A percentile compares a stretch with the other conserved stretches of the same genome.
Evolutionary conservation across 1,140 invertebrate species (phyloP).

Genomic region (Probaryconus sp.): DNA sequence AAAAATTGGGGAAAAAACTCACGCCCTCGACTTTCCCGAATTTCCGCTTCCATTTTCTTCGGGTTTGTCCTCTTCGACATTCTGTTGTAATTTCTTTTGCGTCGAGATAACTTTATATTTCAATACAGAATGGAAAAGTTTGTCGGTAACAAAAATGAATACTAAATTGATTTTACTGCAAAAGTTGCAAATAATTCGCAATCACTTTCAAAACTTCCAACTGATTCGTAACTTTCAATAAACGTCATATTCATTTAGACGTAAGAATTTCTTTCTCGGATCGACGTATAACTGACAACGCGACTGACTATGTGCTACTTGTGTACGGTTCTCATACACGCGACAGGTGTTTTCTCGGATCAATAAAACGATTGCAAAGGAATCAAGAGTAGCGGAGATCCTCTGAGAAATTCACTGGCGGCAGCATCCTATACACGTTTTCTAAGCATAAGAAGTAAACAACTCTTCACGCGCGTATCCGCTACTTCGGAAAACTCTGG

Average conservation of each 20-base stretch:
- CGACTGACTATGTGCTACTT: conserved; percentile 21
- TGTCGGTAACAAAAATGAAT: too few relatives aligned
- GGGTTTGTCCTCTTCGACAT: too few relatives aligned
- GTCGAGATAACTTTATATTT: too few relatives aligned
- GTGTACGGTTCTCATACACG: conserved; percentile 29
- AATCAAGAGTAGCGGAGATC: conserved; percentile 33
- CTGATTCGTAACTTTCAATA: too few relatives aligned
- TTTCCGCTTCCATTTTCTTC: conserved; percentile 21
- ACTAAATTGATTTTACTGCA: too few relatives aligned
- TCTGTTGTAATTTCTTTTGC: too few relatives aligned
- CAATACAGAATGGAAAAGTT: too few relatives aligned
- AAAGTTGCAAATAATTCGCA: too few relatives aligned
- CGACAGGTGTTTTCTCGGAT: conserved; percentile 63
- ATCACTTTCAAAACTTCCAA: too few relatives aligned
- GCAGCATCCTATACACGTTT: conserved; percentile 19
- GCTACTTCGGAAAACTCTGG: conserved; percentile 6
- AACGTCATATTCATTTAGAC: too few relatives aligned
- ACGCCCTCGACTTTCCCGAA: conserved; percentile 8
- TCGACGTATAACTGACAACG: not conserved
- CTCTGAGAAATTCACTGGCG: conserved; percentile 20
- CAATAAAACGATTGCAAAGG: conserved; percentile 62
- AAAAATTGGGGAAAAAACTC: conserved; percentile 26
- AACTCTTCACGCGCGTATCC: conserved; percentile 7
- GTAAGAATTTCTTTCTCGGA: too few relatives aligned
- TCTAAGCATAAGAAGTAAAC: conserved; percentile 27